Evolutionary conservation across 2,113 vertebrate genomes (phyloP), one percentile per base, ranked within the genome.

Genomic region (Odobenus rosmarus): DNA sequence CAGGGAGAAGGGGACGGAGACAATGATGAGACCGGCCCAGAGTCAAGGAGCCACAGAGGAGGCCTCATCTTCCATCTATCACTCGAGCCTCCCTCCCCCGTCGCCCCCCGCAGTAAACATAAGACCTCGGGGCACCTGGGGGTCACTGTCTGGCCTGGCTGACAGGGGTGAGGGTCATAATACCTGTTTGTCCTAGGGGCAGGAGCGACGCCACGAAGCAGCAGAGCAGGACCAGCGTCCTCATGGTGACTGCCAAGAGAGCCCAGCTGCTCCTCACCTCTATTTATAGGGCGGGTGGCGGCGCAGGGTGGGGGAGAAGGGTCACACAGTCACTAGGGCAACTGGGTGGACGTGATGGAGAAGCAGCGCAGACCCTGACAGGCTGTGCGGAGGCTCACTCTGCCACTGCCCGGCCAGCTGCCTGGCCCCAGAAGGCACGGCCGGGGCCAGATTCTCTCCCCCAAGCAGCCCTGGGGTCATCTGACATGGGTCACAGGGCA

Each of bases 181-280:
- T 98, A 99, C 98, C 98, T 98, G 98, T 97, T 69, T 95, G 96
- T 91, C 96, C 97, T 15, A 98, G 97, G 93, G 98, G 96, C 94
- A 98, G 97, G 55, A 98, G 95, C 11, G 98, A 98, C 23, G 97
- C 97, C 94, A 98, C 92, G 3, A 98, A 98, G 97, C 98, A 98
- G 96, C 98, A 98, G 93, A 98, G 96, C 96, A 98, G 98, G 95
- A 98, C 93, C 91, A 98, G 98, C 31, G 97, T 98, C 96, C 93
- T 98, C 98, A 99, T 98, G 98, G 98, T 98, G 98, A 97, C 98
- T 97, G 98, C 98, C 98, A 98, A 98, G 98, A 98, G 96, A 94
- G 86, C 83, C 86, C 97, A 98, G 95, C 97, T 95, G 98, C 94
- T 96, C 96, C 49, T 36, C 23, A n/a, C 97, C 95, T 98, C 98